Base-by-base conservation (phyloP, 2,797 vertebrate genomes). In the Poeciliopsis turneri region DNA sequence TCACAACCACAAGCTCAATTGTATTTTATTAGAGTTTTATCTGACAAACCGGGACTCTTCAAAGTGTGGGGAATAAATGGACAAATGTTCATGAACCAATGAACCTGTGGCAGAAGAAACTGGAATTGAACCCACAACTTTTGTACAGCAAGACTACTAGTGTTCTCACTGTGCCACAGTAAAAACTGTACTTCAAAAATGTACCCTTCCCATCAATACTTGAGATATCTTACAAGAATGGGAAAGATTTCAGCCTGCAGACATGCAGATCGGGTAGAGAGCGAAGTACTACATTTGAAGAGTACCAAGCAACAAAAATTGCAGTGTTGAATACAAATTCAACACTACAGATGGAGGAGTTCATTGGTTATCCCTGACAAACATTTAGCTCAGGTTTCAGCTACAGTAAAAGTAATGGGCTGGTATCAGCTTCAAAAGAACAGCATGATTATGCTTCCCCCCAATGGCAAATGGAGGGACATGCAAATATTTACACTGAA, bases 361-460 rank as follows among this genome's bases (percentile, higher is more conserved):
- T 75, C 6, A 10, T 78, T 74, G 79, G 73, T 70, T 51, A 78
- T 72, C 71, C 41, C 5, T 47, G 36, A 66, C 33, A 15, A 72
- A 76, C 45, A 33, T 78, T 9, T 20, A 72, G 30, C 81, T 20
- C 47, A 72, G 76, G 72, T 49, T 75, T 81, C 57, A 80, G 59
- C 68, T 73, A 57, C 69, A 76, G 73, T 36, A 59, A 70, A 70
- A 82, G 69, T 81, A 81, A 88, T 78, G 82, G 84, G 74, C 70
- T 75, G 76, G 13, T 74, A 39, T 57, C 75, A 51, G 64, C 74
- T 61, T 33, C 71, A 45, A 28, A 72, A 33, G 23, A 78, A 41
- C 18, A 43, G 71, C 73, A 49, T 41, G 74, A 82, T 72, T 46
- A 45, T 68, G 80, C 64, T 73, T 64, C 81, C 74, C 64, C 23